These are phyloP conservation scores for Malurus melanocephalus DNA, from an alignment of 2,113 vertebrate species.

Conservation along the genomic window DNA sequence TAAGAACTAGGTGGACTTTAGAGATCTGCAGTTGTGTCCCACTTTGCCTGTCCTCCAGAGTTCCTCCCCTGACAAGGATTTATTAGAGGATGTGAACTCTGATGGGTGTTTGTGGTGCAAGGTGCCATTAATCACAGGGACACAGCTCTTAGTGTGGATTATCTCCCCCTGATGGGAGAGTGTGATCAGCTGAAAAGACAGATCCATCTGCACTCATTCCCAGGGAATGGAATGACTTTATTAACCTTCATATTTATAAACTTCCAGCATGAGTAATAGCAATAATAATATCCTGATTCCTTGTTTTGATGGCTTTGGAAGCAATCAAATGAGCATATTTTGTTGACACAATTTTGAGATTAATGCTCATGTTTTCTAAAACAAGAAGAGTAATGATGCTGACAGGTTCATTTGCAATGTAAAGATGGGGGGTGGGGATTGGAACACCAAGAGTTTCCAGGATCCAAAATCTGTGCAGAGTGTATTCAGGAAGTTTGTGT, in stretches of 20 bases:
- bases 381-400: background rate
- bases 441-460: background rate
- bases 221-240: conserved; percentile 1
- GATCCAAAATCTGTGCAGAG: background rate
- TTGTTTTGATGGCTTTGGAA: background rate
- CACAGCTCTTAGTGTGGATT: background rate
- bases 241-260: conserved; percentile 40
- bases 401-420: background rate
- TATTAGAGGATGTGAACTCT: background rate
- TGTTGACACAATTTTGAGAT: conserved; percentile 5
- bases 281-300: background rate
- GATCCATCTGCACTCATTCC: conserved; percentile 3
- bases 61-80: background rate
- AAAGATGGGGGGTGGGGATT: background rate
- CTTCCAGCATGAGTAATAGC: background rate
- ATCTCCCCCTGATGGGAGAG: conserved; percentile 24
- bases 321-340: background rate
- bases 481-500: background rate
- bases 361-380: background rate
- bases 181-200: conserved; percentile 13
- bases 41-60: background rate
- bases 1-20: background rate
- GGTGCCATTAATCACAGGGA: conserved; percentile 25
- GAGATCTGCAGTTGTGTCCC: background rate
- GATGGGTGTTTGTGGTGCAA: conserved; percentile 2